Conservation (phyloP, 1,140 invertebrate genomes). For the Penaeus japonicus region DNA sequence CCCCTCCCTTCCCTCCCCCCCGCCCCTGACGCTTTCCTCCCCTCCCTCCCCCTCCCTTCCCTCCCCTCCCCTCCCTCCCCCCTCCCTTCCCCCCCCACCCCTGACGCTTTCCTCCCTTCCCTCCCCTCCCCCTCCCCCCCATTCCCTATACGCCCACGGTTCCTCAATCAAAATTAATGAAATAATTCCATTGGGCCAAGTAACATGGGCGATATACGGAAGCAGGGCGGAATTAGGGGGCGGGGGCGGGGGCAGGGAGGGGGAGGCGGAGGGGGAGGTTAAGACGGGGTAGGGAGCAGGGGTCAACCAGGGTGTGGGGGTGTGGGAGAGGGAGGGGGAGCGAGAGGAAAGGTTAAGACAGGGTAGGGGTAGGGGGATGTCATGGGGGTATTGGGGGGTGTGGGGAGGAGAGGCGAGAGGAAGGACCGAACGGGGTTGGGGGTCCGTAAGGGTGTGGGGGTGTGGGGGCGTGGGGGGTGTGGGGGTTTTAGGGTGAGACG, state of each 20-base stretch:
- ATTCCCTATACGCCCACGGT: neutral
- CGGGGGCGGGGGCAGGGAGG: neutral
- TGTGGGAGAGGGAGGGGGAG: neutral
- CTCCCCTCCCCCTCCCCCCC: neutral
- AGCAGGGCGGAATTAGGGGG: neutral
- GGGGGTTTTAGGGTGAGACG: too few relatives aligned
- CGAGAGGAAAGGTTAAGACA: neutral
- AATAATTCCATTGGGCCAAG: constrained; percentile 6
- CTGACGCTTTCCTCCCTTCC: too few relatives aligned
- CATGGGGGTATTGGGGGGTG: too few relatives aligned
- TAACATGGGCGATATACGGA: neutral
- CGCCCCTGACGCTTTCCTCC: neutral
- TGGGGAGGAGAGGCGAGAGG: too few relatives aligned
- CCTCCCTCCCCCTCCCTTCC: neutral
- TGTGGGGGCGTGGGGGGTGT: too few relatives aligned
- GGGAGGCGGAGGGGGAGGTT: too few relatives aligned
- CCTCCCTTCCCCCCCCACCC: too few relatives aligned
- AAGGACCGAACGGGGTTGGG: too few relatives aligned
- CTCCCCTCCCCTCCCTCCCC: neutral
- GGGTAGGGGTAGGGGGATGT: too few relatives aligned
- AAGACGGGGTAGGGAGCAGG: neutral
- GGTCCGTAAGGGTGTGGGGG: too few relatives aligned
- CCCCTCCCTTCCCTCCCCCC: neutral
- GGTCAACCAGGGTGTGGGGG: neutral
- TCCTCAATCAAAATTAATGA: constrained; percentile 10